phyloP scores from a whole-genome alignment of 1,140 invertebrate genomes.

The Coptotermes formosanus region DNA sequence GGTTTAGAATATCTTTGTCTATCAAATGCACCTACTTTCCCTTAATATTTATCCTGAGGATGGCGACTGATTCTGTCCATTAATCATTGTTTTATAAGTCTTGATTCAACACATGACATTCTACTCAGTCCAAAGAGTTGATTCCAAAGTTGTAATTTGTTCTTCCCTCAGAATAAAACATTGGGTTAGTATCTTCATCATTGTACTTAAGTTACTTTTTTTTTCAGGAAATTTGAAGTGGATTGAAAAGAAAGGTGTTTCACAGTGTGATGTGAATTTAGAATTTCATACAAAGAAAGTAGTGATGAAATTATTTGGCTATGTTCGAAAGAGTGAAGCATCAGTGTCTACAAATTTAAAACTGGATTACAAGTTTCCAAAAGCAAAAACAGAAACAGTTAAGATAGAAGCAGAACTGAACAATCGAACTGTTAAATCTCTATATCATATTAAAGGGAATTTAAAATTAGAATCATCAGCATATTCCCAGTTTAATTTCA shows the following conservation, averaged over 20 bases:
- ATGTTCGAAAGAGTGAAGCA: conserved; percentile 57
- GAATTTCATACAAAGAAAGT: conserved; percentile 68
- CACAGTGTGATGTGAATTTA: conserved; percentile 65
- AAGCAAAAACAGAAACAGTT: conserved; percentile 63
- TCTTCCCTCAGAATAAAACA: neutral
- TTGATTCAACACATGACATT: too few species aligned
- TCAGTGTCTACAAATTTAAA: conserved; percentile 58
- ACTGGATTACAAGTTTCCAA: conserved; percentile 66
- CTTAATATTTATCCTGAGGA: too few species aligned
- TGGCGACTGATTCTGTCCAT: too few species aligned
- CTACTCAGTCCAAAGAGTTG: too few species aligned
- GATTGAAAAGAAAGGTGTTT: conserved; percentile 63
- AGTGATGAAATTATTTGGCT: conserved; percentile 63
- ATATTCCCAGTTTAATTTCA: conserved; percentile 73
- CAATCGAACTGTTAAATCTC: conserved; percentile 60
- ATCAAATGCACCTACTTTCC: too few species aligned
- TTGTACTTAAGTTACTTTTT: neutral
- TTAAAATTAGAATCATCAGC: conserved; percentile 67
- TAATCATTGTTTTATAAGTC: too few species aligned
- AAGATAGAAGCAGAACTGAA: conserved; percentile 63
- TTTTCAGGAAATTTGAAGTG: conserved; percentile 46
- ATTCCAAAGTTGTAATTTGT: neutral
- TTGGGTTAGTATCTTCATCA: neutral
- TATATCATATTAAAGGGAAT: conserved; percentile 58
- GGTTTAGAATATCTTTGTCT: too few species aligned